These are phyloP conservation scores for Paragorgia papillata DNA, from an alignment of 92 coral and sea anemone genomes.

Conservation along the genomic window DNA sequence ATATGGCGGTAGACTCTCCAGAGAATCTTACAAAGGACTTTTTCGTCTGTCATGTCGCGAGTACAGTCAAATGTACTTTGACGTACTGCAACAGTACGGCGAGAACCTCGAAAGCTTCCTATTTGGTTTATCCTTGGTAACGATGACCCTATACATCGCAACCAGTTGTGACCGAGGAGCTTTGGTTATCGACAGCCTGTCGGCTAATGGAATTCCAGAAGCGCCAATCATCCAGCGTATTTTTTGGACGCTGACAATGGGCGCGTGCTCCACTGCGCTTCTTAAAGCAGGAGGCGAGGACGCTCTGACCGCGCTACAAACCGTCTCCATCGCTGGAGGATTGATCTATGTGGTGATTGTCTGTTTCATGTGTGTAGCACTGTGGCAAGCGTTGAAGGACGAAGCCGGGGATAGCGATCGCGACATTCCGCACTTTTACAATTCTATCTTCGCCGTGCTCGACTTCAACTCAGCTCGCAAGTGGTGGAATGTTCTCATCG, in stretches of 20 bases:
- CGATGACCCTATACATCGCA: slow-evolving; percentile 31
- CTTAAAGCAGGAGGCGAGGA: slow-evolving; percentile 71
- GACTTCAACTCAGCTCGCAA: slow-evolving; percentile 45
- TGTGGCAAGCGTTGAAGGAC: slow-evolving; percentile 69
- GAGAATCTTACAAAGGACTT: slow-evolving; percentile 59
- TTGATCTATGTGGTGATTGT: slow-evolving; percentile 66
- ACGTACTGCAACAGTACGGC: slow-evolving; percentile 71
- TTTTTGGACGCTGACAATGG: slow-evolving; percentile 39
- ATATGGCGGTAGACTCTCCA: slow-evolving; percentile 65
- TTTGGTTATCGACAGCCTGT: slow-evolving; percentile 38
- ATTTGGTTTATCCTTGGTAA: slow-evolving; percentile 28
- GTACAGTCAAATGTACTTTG: slow-evolving; percentile 74
- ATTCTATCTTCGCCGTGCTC: slow-evolving; percentile 66
- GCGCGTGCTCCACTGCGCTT: slow-evolving; percentile 66
- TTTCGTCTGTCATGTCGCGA: slow-evolving; percentile 78
- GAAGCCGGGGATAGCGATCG: slow-evolving; percentile 64
- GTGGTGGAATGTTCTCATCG: slow-evolving; percentile 52
- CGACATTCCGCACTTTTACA: slow-evolving; percentile 66
- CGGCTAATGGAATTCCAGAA: slow-evolving; percentile 44
- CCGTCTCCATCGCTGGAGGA: slow-evolving; percentile 71
- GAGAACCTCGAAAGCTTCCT: slow-evolving; percentile 30
- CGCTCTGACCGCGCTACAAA: slow-evolving; percentile 69
- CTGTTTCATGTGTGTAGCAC: slow-evolving; percentile 72
- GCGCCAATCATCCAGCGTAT: slow-evolving; percentile 31
- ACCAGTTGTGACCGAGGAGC: slow-evolving; percentile 42